Evolutionary conservation across 2,113 vertebrate species (phyloP), one percentile per base, ranked within the genome.

Genomic region (Rousettus leschenaultii): DNA sequence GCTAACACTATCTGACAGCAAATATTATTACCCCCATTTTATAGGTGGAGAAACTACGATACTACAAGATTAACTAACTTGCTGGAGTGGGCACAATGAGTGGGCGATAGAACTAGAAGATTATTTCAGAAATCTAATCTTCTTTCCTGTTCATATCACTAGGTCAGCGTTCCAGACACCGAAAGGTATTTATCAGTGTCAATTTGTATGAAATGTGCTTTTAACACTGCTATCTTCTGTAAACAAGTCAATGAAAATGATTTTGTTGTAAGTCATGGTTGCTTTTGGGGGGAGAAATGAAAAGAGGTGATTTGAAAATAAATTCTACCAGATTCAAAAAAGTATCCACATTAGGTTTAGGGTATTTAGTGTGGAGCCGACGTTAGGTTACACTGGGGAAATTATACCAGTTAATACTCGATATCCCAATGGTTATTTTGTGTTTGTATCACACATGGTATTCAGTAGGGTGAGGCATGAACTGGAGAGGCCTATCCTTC

Each of bases 1-100:
- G 68, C 82, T 95, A 80, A 94, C 88, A 21, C 92, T 97, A 97
- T 94, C 96, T 96, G 90, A 61, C 21, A 96, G 91, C 55, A 97
- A 97, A 97, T 91, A 96, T 88, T 89, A 96, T 85, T 73, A 83
- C n/a, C 68, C 63, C 80, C 73, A 48, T 93, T 94, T 97, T 89
- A 96, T 95, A 94, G 90, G 96, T 65, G 90, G 71, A 55, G 96
- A 93, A 95, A 48, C 71, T 53, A 89, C 95, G 87, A 95, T 88
- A 94, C 55, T 24, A 35, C 57, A 75, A 90, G 90, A 94, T 90
- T 59, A 92, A 95, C n/a, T 65, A 40, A 35, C 74, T 95, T 84
- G 73, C 61, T 89, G 85, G 91, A 83, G 48, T 55, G 55, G 26
- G 61, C 30, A 79, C 73, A 68, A 30, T 45, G 85, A 66, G 85